These are phyloP conservation scores for Cataglyphis livida DNA, from an alignment of 2,888 invertebrate genomes.

Conservation along the genomic window DNA sequence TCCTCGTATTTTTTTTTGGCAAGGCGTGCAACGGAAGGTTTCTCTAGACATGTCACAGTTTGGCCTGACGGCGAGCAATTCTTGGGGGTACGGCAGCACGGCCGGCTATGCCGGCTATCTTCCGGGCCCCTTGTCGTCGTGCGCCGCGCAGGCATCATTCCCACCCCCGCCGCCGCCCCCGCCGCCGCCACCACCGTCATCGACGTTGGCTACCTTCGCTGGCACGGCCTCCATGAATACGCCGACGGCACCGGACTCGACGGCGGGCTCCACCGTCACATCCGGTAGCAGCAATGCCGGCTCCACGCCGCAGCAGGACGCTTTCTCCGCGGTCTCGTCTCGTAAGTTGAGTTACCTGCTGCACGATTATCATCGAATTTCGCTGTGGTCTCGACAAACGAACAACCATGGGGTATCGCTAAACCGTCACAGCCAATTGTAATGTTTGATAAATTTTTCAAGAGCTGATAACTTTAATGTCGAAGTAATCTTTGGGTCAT, in stretches of 20 bases:
- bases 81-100: conserved; percentile 95
- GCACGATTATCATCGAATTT: conserved; percentile 18
- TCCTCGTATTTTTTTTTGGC: neutral
- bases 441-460: neutral
- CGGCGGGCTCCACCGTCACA: conserved; percentile 80
- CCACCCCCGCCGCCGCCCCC: conserved; percentile 83
- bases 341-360: conserved; percentile 75
- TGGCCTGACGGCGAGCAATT: conserved; percentile 93
- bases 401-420: conserved; percentile 23
- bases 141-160: conserved; percentile 87
- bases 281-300: conserved; percentile 76
- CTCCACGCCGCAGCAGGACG: conserved; percentile 82
- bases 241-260: conserved; percentile 83
- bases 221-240: conserved; percentile 82
- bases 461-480: neutral
- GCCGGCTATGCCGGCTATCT: conserved; percentile 95
- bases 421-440: neutral
- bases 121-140: conserved; percentile 90
- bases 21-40: conserved; percentile 39
- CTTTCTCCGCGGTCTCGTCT: conserved; percentile 83
- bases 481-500: neutral
- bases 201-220: conserved; percentile 81
- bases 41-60: conserved; percentile 94
- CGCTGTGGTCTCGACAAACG: neutral
- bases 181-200: conserved; percentile 78